phyloP scores from a whole-genome alignment of 2,797 vertebrate genomes.

The Myiotriccus ornatus region DNA sequence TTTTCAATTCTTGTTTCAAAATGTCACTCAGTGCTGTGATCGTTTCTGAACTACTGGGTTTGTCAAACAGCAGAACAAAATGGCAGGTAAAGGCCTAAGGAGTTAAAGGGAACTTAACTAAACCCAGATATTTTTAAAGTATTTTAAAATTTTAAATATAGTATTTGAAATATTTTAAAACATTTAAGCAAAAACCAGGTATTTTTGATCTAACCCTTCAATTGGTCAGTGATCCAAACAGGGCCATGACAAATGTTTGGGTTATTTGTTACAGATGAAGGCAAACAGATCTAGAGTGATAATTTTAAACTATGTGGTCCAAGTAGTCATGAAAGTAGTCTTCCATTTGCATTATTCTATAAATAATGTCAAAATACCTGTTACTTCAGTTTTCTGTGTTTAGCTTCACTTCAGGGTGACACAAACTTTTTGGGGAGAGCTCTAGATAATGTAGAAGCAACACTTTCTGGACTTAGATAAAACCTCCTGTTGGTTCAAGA shows the following conservation, averaged over 20 bases:
- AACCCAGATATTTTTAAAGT: not conserved
- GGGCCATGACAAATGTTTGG: not conserved
- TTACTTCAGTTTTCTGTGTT: not conserved
- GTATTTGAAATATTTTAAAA: no score
- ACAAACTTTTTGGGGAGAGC: not conserved
- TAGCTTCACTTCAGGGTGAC: not conserved
- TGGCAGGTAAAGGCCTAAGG: not conserved
- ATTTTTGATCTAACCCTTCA: not conserved
- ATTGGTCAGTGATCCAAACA: not conserved
- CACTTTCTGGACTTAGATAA: not conserved
- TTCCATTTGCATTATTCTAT: not conserved
- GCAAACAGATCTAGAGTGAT: not conserved
- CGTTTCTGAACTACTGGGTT: not conserved
- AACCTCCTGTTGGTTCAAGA: not conserved
- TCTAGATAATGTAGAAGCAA: not conserved
- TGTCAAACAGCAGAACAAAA: not conserved
- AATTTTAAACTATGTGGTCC: not conserved
- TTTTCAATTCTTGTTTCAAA: accelerated
- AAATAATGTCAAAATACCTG: not conserved
- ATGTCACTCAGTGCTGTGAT: not conserved
- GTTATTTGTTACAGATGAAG: not conserved
- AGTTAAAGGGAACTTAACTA: not conserved
- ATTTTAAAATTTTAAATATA: no score
- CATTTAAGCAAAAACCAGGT: not conserved
- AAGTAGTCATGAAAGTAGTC: not conserved